Evolutionary conservation across 2,113 vertebrate genomes (phyloP).

Genomic region (Sigmodon hispidus): DNA sequence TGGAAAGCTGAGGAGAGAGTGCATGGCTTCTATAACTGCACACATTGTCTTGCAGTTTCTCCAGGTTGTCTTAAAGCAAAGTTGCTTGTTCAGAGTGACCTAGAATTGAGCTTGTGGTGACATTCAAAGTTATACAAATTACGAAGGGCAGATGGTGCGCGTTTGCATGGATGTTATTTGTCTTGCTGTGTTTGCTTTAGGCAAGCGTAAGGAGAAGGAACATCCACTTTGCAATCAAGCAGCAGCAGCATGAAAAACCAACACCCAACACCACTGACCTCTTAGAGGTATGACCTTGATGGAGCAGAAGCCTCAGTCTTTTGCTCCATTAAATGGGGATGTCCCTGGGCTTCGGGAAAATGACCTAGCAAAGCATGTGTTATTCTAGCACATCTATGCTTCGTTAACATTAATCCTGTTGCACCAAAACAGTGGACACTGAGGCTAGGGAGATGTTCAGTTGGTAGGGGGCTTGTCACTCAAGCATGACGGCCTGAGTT

Average conservation of each 20-base stretch:
- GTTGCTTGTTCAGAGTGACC: constrained; percentile 70
- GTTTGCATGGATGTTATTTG: constrained; percentile 52
- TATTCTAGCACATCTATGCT: not conserved
- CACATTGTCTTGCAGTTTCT: not conserved
- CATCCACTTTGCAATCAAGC: not conserved
- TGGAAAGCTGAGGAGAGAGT: constrained; percentile 54
- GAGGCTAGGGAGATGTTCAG: not conserved
- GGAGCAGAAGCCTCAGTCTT: not conserved
- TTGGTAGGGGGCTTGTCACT: not conserved
- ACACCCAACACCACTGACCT: not conserved
- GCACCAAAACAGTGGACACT: no score
- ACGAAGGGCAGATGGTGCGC: constrained; percentile 47
- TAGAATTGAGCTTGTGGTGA: constrained; percentile 72
- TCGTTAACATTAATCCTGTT: not conserved
- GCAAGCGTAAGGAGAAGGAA: not conserved
- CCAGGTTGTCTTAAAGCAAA: constrained; percentile 66
- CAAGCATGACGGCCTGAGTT: not conserved
- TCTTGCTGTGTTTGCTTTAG: constrained; percentile 66
- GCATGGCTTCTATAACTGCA: not conserved
- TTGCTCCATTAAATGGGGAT: not conserved
- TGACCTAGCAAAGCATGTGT: not conserved
- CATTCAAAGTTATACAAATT: constrained; percentile 70
- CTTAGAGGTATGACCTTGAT: not conserved
- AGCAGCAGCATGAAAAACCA: not conserved
- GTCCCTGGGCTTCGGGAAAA: not conserved